Conservation (phyloP, 2,888 invertebrate genomes). For the Cremastobaeus sp. region DNA sequence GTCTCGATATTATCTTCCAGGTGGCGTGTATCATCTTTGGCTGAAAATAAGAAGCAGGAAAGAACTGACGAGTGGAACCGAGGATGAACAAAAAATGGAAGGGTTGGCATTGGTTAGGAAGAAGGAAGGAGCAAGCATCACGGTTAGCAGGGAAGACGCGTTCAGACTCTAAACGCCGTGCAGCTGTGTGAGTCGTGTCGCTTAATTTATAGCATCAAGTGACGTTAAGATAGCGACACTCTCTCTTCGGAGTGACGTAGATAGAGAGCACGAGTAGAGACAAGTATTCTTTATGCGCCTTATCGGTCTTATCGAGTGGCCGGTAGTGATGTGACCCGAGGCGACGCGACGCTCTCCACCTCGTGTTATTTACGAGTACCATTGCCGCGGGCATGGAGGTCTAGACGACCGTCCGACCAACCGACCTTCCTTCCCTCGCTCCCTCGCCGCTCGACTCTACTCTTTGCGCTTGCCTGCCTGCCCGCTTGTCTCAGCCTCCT, state of each 20-base stretch:
- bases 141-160: conserved; percentile 50
- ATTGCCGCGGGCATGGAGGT: conserved; percentile 64
- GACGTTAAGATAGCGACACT: conserved; percentile 75
- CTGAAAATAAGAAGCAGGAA: conserved; percentile 31
- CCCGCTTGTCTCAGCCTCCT: conserved; percentile 45
- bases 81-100: conserved; percentile 52
- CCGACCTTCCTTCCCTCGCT: conserved; percentile 52
- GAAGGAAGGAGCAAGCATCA: conserved; percentile 63
- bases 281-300: conserved; percentile 74
- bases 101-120: conserved; percentile 61
- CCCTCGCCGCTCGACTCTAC: conserved; percentile 15
- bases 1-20: conserved; percentile 46
- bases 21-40: conserved; percentile 51
- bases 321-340: conserved; percentile 70
- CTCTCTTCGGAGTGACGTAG: conserved; percentile 63
- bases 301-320: conserved; percentile 74
- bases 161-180: conserved; percentile 63
- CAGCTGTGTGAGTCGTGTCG: conserved; percentile 71
- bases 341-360: conserved; percentile 59
- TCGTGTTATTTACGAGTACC: conserved; percentile 64
- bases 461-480: conserved; percentile 29
- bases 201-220: conserved; percentile 75
- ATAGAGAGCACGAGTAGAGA: conserved; percentile 65
- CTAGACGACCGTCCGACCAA: conserved; percentile 58
- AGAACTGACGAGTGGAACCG: conserved; percentile 39